Evolutionary conservation across 2,888 invertebrate genomes (phyloP), one percentile per base, ranked within the genome.

Genomic region (Heliconius ismenius): DNA sequence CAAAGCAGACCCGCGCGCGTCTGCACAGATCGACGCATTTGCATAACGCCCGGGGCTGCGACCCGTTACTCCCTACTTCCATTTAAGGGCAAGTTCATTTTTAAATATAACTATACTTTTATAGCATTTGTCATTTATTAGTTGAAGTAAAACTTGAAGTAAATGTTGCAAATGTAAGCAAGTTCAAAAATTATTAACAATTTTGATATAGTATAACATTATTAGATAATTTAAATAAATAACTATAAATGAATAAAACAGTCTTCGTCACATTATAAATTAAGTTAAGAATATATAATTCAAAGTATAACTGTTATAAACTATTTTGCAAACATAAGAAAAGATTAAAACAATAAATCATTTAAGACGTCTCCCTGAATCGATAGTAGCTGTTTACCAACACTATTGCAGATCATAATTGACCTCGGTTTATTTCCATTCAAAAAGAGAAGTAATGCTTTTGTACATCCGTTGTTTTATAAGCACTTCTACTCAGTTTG

Each of bases 1-100:
- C 83, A 79, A 80, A 81, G 80, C 81, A 82, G 76, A 83, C 86
- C 86, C 83, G 84, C 76, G 84, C 85, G 81, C 82, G 84, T 83
- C 83, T 84, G 82, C 86, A 82, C 86, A 88, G 89, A 86, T 88
- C 86, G 84, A 83, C 85, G 85, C 88, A 92, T 92, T 92, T 91
- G 86, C 92, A 92, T 92, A 91, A 87, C 80, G 91, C 93, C 90
- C 83, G 86, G 87, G 89, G 93, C 92, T 86, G 83, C 78, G 87
- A 76, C 85, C 92, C 92, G 90, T 92, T 92, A 92, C 86, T 90
- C 88, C 90, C 84, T 88, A 84, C 86, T 90, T 90, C 88, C 89
- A 89, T 88, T 91, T 83, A 83, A 90, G 89, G 89, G 90, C 88
- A 86, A 82, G 82, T 85, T 86, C 89, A 88, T 84, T 83, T 87